These are phyloP conservation scores for Bemisia tabaci DNA, from an alignment of 1,140 invertebrate genomes.

Conservation along the genomic window DNA sequence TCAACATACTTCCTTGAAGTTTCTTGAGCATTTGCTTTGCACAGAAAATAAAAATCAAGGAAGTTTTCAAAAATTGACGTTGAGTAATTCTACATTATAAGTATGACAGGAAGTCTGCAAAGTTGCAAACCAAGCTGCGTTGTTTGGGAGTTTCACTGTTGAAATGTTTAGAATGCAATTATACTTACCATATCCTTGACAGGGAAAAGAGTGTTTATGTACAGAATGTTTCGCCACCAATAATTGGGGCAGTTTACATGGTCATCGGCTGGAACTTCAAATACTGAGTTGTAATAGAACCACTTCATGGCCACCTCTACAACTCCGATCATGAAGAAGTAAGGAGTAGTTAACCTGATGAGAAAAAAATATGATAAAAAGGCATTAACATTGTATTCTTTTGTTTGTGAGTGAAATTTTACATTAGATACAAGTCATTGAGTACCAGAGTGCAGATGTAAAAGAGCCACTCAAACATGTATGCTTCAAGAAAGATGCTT, in stretches of 20 bases:
- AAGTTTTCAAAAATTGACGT: too few relatives aligned
- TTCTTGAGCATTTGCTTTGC: too few relatives aligned
- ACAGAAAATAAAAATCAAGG: too few relatives aligned
- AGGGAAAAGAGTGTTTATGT: constrained; percentile 70
- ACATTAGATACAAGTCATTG: neutral
- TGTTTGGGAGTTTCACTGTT: too few relatives aligned
- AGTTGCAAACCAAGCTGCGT: too few relatives aligned
- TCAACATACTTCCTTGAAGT: too few relatives aligned
- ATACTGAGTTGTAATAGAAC: constrained; percentile 63
- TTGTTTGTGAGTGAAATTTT: constrained; percentile 5
- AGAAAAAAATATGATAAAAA: too few relatives aligned
- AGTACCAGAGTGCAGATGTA: neutral
- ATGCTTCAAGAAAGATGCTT: too few relatives aligned
- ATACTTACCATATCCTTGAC: constrained; percentile 68
- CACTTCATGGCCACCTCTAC: constrained; percentile 68
- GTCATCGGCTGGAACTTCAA: constrained; percentile 64
- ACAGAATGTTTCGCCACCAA: constrained; percentile 74
- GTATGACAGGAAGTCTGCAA: too few relatives aligned
- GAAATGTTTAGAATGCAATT: too few relatives aligned
- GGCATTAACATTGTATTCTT: constrained; percentile 11
- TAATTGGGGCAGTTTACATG: constrained; percentile 67
- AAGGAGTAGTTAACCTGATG: constrained; percentile 61
- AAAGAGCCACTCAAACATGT: too few relatives aligned
- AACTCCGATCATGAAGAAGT: constrained; percentile 65
- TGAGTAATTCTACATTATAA: too few relatives aligned